Conservation (phyloP, 2,888 invertebrate species). For the Cepaea hortensis region DNA sequence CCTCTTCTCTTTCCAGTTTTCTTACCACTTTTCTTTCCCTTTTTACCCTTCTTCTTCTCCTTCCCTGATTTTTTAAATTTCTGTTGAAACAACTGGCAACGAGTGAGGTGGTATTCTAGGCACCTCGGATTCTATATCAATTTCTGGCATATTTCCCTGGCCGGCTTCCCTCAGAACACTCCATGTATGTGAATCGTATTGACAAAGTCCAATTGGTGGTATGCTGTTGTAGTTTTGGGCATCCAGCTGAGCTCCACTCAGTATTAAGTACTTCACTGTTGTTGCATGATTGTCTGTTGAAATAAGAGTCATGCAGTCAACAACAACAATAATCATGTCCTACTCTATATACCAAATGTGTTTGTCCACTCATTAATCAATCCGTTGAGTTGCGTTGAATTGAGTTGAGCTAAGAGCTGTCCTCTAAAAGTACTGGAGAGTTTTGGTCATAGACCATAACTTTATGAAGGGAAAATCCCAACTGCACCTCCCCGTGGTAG, state of each 20-base stretch:
- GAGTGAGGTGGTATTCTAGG: conserved; percentile 64
- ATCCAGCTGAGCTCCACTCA: conserved; percentile 62
- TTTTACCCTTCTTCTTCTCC: conserved; percentile 11
- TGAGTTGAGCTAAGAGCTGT: too few species aligned
- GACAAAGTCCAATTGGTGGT: conserved; percentile 60
- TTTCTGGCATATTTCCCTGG: conserved; percentile 64
- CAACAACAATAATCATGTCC: too few species aligned
- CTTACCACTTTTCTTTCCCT: conserved; percentile 26
- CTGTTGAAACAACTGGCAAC: conserved; percentile 54
- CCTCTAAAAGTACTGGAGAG: too few species aligned
- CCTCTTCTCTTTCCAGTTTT: conserved; percentile 31
- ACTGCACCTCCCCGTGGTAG: too few species aligned
- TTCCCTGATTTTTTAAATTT: conserved; percentile 33
- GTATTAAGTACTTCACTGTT: conserved; percentile 62
- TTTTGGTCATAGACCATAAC: too few species aligned
- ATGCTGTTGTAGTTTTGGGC: conserved; percentile 59
- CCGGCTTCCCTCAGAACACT: conserved; percentile 59
- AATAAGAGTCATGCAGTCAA: neutral
- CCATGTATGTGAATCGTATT: conserved; percentile 61
- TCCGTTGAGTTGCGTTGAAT: too few species aligned
- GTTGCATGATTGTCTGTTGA: conserved; percentile 61
- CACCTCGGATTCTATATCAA: conserved; percentile 63
- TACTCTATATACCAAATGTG: too few species aligned
- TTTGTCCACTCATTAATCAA: too few species aligned
- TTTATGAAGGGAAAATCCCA: too few species aligned